Conservation (phyloP, 2,797 vertebrate genomes). For the Steatocranus sp. region DNA sequence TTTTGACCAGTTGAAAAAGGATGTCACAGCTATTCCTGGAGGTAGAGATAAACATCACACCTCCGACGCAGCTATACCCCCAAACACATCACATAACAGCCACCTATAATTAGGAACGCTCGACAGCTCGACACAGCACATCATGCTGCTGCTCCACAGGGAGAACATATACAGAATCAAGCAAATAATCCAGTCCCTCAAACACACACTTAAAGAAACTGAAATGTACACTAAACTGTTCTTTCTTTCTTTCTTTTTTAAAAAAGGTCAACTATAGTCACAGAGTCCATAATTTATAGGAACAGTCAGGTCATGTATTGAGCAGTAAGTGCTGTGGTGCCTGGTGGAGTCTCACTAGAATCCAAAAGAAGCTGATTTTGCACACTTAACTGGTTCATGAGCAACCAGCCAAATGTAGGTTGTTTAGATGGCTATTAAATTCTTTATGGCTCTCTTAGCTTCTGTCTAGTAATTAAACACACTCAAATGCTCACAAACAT, state of each 20-base stretch:
- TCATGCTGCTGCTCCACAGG: not conserved
- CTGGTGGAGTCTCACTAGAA: not conserved
- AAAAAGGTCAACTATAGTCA: not conserved
- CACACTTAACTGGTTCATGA: constrained; percentile 6
- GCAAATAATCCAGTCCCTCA: not conserved
- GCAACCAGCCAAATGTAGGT: not conserved
- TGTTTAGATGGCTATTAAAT: constrained; percentile 12
- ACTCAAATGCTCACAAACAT: not conserved
- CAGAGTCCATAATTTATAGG: not conserved
- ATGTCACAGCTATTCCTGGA: constrained; percentile 33
- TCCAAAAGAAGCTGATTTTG: constrained; percentile 44
- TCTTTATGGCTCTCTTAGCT: constrained; percentile 43
- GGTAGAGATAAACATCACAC: constrained; percentile 63
- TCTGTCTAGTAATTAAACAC: constrained; percentile 22
- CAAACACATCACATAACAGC: constrained; percentile 49
- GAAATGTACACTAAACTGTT: not conserved
- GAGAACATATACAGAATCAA: constrained; percentile 1
- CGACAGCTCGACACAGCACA: not conserved
- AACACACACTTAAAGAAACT: not conserved
- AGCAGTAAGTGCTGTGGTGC: not conserved
- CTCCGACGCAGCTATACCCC: constrained; percentile 30
- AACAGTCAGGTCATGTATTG: not conserved
- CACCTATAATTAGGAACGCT: constrained; percentile 55
- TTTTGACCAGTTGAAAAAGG: constrained; percentile 11
- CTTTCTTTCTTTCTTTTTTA: not conserved